A percentile compares a stretch with the other conserved stretches of the same genome.
phyloP scores from a whole-genome alignment of 2,797 vertebrate genomes.

The Paguma larvata region DNA sequence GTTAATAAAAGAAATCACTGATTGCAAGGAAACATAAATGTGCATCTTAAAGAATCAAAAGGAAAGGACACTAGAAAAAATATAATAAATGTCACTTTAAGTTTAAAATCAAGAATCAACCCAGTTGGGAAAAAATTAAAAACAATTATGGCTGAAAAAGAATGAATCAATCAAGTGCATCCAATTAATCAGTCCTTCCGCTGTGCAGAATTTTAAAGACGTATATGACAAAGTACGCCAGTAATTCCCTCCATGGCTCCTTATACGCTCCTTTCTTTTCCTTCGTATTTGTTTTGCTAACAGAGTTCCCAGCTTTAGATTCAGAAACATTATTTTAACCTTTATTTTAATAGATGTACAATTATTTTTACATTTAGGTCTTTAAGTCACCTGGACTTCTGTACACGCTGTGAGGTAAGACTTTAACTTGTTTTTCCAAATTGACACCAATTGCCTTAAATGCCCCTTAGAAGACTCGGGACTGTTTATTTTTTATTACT shows the following conservation, averaged over 20 bases:
- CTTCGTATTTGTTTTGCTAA: not conserved
- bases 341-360: not conserved
- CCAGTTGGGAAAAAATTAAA: not conserved
- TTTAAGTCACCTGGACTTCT: not conserved
- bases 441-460: not conserved
- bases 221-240: not conserved
- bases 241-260: not conserved
- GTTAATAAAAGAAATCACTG: not conserved
- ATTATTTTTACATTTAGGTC: not conserved
- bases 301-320: not conserved
- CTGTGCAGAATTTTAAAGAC: not conserved
- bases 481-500: not conserved
- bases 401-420: not conserved
- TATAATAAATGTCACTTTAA: not conserved
- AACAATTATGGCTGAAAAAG: not conserved
- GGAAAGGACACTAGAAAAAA: not conserved
- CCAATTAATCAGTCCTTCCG: not conserved
- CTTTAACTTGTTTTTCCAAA: not conserved
- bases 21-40: not conserved
- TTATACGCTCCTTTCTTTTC: not conserved
- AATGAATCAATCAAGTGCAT: not conserved
- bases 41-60: not conserved
- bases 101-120: conserved; percentile 21
- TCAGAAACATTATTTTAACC: not conserved
- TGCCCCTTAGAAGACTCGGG: too few relatives aligned